Percentiles rank a stretch among this genome's conserved stretches.
phyloP scores from a whole-genome alignment of 2,888 invertebrate genomes.

The Clistopyga incitator region DNA sequence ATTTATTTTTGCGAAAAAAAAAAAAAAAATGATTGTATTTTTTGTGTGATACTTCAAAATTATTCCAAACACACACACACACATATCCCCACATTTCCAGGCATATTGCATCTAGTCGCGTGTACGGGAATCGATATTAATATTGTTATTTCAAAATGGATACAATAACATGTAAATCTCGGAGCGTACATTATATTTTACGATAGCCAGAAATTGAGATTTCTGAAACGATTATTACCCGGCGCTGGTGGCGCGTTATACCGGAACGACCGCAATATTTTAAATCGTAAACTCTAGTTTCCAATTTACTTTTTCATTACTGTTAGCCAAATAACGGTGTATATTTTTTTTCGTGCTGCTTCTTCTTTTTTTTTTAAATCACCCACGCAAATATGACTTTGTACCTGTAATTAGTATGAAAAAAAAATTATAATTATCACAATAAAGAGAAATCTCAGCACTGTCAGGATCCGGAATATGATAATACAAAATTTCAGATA shows the following conservation, averaged over 20 bases:
- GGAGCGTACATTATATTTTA: conserved; percentile 73
- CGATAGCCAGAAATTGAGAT: conserved; percentile 78
- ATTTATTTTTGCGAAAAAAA: conserved; percentile 14
- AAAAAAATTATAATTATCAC: neutral
- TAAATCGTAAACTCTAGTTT: conserved; percentile 58
- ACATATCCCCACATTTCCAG: conserved; percentile 36
- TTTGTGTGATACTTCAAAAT: conserved; percentile 6
- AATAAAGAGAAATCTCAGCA: neutral
- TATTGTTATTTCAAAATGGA: conserved; percentile 53
- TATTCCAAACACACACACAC: conserved; percentile 34
- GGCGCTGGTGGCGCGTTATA: conserved; percentile 28
- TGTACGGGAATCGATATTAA: conserved; percentile 60
- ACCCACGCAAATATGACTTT: conserved; percentile 2
- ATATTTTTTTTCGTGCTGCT: too few species aligned
- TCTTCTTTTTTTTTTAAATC: conserved; percentile 5
- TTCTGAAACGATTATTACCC: conserved; percentile 78
- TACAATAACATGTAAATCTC: conserved; percentile 66
- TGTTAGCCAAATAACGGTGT: conserved; percentile 24
- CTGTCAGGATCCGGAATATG: conserved; percentile 14
- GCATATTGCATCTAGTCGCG: conserved; percentile 48
- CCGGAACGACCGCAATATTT: conserved; percentile 62
- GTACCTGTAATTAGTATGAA: neutral
- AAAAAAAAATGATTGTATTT: conserved; percentile 2
- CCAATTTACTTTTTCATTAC: conserved; percentile 49
- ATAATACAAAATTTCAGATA: conserved; percentile 22